Evolutionary conservation across 1,140 invertebrate species (phyloP).

Genomic region (Yoshiicerus persimilis): DNA sequence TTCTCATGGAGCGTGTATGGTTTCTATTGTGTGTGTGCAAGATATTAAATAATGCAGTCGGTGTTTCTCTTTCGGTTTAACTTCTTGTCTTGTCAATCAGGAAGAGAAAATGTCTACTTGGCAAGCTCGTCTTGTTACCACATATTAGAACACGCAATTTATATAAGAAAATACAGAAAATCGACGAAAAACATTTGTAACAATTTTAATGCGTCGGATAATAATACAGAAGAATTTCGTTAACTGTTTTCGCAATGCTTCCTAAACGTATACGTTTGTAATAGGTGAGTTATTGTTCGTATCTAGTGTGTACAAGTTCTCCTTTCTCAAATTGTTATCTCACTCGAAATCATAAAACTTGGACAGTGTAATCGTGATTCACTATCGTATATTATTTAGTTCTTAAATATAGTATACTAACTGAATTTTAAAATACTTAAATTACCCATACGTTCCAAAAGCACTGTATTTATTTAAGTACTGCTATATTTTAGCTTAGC

Average conservation of each 20-base stretch:
- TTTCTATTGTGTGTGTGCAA: neutral
- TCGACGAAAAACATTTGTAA: neutral
- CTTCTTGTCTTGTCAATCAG: neutral
- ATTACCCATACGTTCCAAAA: neutral
- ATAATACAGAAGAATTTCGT: neutral
- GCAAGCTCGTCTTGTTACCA: neutral
- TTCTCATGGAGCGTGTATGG: neutral
- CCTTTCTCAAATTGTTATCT: neutral
- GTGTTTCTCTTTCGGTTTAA: neutral
- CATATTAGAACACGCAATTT: neutral
- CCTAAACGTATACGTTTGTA: neutral
- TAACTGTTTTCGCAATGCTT: neutral
- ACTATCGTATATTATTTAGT: neutral
- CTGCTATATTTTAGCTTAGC: neutral
- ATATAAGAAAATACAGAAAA: neutral
- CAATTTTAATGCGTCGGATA: neutral
- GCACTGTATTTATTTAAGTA: neutral
- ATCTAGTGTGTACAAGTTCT: neutral
- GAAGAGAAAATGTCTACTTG: neutral
- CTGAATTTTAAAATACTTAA: neutral
- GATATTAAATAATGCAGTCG: neutral
- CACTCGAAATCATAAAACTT: neutral
- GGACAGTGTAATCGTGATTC: neutral
- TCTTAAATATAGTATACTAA: neutral
- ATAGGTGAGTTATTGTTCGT: neutral